These are phyloP conservation scores for Sebastes itinus DNA, from an alignment of 2,797 vertebrate genomes.

Conservation along the genomic window DNA sequence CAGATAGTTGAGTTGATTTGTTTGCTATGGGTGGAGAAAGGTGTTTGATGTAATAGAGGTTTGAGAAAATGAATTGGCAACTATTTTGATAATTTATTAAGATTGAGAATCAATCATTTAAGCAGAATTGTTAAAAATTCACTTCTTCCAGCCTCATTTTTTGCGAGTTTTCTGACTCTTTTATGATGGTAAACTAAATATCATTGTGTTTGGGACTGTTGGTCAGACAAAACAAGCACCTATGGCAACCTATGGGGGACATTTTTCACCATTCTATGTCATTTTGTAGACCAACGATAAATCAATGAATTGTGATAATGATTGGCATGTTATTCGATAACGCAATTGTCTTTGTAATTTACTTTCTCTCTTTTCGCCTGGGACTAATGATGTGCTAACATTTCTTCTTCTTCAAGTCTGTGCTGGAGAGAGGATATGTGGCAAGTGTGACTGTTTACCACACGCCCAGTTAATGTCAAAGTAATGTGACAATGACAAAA, in stretches of 20 bases:
- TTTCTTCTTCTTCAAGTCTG: background rate
- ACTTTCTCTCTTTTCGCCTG: background rate
- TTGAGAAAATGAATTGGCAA: background rate
- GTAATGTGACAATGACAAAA: conserved; percentile 17
- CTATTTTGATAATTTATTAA: background rate
- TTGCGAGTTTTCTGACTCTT: background rate
- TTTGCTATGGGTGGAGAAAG: background rate
- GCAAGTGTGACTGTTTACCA: background rate
- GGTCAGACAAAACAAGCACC: background rate
- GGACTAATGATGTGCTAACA: background rate
- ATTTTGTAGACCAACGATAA: background rate
- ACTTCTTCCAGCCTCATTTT: background rate
- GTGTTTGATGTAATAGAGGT: background rate
- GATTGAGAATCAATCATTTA: background rate
- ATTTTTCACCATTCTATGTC: background rate
- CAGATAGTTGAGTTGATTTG: background rate
- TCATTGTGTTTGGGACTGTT: background rate
- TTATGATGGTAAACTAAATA: background rate
- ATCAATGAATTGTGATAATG: background rate
- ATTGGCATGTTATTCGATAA: background rate
- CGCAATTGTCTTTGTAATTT: background rate
- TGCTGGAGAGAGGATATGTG: background rate
- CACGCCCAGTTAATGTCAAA: background rate
- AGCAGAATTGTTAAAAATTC: no score
- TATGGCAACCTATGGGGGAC: background rate